A percentile compares a stretch with the other conserved stretches of the same genome.
These are phyloP conservation scores for Puma concolor DNA, from an alignment of 2,113 vertebrate genomes.

Conservation along the genomic window DNA sequence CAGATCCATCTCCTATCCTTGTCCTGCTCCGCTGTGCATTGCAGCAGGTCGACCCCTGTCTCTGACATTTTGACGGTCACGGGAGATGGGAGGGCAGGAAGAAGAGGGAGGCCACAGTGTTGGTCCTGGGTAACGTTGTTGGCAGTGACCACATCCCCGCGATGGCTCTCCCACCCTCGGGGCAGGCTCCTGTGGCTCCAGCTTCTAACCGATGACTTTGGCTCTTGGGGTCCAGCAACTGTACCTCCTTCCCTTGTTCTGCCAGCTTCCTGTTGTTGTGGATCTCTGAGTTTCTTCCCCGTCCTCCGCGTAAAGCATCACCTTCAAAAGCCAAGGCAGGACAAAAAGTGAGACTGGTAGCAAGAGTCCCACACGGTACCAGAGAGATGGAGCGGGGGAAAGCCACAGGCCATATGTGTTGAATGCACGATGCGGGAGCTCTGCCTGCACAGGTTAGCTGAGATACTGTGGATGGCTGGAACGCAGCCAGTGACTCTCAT, in stretches of 20 bases:
- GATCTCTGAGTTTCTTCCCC: not conserved
- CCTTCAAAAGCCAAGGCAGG: not conserved
- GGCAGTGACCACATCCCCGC: not conserved
- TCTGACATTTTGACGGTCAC: not conserved
- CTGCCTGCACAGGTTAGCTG: not conserved
- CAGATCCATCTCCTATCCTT: not conserved
- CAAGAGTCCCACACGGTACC: rapidly evolving
- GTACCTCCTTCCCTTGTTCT: not conserved
- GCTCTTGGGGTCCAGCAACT: not conserved
- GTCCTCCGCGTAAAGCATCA: not conserved
- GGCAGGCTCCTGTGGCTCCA: not conserved
- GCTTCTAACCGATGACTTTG: not conserved
- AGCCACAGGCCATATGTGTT: rapidly evolving
- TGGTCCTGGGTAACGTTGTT: not conserved
- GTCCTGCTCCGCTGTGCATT: not conserved
- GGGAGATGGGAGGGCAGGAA: not conserved
- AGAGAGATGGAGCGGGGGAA: not conserved
- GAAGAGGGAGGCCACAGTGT: not conserved
- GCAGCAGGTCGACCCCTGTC: not conserved
- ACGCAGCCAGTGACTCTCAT: not conserved
- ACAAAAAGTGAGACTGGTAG: not conserved
- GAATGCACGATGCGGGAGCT: not conserved
- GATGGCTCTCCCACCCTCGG: not conserved
- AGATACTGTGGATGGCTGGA: not conserved
- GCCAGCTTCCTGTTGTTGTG: not conserved